phyloP scores from a whole-genome alignment of 2,888 invertebrate species.

The Adelphocoris suturalis region DNA sequence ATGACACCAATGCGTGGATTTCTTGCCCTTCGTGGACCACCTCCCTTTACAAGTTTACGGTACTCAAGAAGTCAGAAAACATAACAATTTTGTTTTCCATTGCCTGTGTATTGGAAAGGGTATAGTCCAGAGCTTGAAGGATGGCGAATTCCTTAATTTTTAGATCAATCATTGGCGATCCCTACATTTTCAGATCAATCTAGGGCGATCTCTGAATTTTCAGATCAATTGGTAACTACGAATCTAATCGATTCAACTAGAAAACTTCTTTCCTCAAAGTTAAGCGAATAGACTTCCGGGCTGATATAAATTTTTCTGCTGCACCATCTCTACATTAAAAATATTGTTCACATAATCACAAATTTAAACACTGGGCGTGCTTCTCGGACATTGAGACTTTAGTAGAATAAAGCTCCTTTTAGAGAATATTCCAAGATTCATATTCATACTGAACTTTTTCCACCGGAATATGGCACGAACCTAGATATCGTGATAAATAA shows the following conservation, averaged over 20 bases:
- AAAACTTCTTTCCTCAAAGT: not conserved
- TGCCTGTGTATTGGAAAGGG: too few relatives aligned
- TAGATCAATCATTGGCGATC: too few relatives aligned
- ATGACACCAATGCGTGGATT: too few relatives aligned
- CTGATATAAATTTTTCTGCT: not conserved
- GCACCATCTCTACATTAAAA: not conserved
- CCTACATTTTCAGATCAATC: too few relatives aligned
- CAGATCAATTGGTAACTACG: not conserved
- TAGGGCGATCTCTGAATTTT: too few relatives aligned
- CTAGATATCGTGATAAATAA: not conserved
- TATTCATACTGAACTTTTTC: not conserved
- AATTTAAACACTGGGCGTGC: not conserved
- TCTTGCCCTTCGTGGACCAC: too few relatives aligned
- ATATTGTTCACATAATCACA: not conserved
- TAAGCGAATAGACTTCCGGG: not conserved
- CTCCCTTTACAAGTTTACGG: too few relatives aligned
- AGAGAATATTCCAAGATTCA: not conserved
- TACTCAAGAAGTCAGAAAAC: too few relatives aligned
- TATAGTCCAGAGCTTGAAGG: too few relatives aligned
- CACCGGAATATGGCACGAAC: not conserved
- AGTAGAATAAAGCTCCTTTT: not conserved
- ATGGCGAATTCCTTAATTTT: too few relatives aligned
- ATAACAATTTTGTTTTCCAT: too few relatives aligned
- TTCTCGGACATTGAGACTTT: not conserved
- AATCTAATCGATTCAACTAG: not conserved